These are phyloP conservation scores for Pluvialis apricaria DNA, from an alignment of 2,113 vertebrate genomes.

Conservation along the genomic window DNA sequence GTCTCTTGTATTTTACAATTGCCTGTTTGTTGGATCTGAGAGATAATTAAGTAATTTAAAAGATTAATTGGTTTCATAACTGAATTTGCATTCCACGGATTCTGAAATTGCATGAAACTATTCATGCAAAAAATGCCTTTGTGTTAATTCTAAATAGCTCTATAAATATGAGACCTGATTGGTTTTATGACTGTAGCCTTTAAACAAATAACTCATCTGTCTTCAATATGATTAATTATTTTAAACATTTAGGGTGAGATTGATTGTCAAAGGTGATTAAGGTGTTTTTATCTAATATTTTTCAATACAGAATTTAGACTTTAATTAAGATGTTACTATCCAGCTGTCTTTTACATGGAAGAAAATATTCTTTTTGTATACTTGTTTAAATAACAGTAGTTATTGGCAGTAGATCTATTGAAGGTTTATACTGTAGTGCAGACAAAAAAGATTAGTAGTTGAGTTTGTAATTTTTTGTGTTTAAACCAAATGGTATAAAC, in stretches of 20 bases:
- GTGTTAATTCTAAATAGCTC: constrained; percentile 30
- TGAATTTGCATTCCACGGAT: constrained; percentile 41
- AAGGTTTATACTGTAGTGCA: background rate
- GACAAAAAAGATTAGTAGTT: background rate
- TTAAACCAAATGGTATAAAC: background rate
- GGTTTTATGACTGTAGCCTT: background rate
- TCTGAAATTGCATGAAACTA: constrained; percentile 19
- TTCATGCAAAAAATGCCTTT: constrained; percentile 48
- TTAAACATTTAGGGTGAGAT: background rate
- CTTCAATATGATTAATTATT: background rate
- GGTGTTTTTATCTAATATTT: background rate
- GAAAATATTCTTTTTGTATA: background rate
- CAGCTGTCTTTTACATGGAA: background rate
- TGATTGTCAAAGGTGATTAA: background rate
- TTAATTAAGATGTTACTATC: background rate
- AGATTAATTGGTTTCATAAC: constrained; percentile 52
- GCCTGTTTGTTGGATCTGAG: constrained; percentile 3
- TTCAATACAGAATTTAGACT: background rate
- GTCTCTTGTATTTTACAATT: background rate
- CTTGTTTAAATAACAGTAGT: background rate
- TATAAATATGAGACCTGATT: background rate
- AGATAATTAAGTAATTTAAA: constrained; percentile 40
- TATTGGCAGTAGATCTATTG: background rate
- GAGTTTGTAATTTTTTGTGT: background rate
- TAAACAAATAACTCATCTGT: constrained; percentile 9